These are phyloP conservation scores for Drosophila rubida DNA, from an alignment of 2,888 invertebrate species.

Conservation along the genomic window DNA sequence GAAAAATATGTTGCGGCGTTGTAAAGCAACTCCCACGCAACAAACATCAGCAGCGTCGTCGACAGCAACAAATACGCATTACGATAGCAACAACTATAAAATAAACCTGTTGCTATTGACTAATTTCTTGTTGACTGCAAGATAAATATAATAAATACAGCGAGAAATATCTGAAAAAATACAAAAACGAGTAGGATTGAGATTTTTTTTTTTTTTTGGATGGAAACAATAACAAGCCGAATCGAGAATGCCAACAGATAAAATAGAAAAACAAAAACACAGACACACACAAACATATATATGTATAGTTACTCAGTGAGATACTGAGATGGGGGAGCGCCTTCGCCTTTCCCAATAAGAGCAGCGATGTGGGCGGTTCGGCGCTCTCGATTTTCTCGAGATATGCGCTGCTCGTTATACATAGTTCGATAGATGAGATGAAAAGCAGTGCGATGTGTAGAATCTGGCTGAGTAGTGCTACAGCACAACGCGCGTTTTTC, in stretches of 20 bases:
- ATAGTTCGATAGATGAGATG: conserved; percentile 34
- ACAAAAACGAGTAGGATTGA: conserved; percentile 55
- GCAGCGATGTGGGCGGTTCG: conserved; percentile 58
- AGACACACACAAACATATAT: conserved; percentile 1
- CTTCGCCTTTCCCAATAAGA: conserved; percentile 50
- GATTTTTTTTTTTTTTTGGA: conserved; percentile 12
- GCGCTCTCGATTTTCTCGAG: conserved; percentile 61
- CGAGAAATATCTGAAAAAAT: conserved; percentile 28
- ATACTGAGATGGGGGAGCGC: conserved; percentile 26
- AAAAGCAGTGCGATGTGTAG: conserved; percentile 30
- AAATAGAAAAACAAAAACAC: conserved; percentile 27
- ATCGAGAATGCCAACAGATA: conserved; percentile 37
- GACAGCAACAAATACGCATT: conserved; percentile 7
- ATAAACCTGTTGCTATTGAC: conserved; percentile 70
- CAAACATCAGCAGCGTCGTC: conserved; percentile 18
- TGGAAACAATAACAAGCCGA: conserved; percentile 34
- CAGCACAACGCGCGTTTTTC: conserved; percentile 29
- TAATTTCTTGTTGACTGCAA: conserved; percentile 52
- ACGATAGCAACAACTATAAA: conserved; percentile 23
- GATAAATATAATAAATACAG: conserved; percentile 45
- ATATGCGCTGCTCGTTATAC: conserved; percentile 18
- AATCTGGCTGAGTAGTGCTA: conserved; percentile 8
- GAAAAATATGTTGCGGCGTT: conserved; percentile 32
- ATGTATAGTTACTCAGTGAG: conserved; percentile 1
- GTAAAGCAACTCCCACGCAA: conserved; percentile 59